Base-by-base conservation (phyloP, 2,888 invertebrate genomes). In the Thereva nobilitata region DNA sequence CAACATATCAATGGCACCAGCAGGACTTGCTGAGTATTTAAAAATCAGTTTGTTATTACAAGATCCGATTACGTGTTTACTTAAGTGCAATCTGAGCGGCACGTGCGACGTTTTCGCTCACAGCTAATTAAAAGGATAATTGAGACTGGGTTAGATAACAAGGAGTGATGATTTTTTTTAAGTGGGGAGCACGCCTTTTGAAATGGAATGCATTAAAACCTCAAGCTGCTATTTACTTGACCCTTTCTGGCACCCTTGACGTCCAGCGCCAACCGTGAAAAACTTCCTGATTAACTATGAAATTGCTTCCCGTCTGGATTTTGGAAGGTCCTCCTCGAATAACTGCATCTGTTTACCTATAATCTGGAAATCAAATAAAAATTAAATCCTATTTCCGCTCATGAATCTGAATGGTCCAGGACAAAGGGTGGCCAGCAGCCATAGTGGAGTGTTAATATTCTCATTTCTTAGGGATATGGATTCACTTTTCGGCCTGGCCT, bases 331-430 rank as follows among this genome's bases (percentile, higher is more conserved):
- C n/a, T 61, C 61, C 61, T 41, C 35, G 45, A 7, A 61, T 61
- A 49, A 55, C n/a, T 55, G 37, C 69, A 69, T 47, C 64, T 69
- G 69, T 67, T 69, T 69, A 68, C 67, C 61, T 45, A 69, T 67
- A 69, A 69, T 69, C 67, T 61, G 61, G 42, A 67, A 68, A 69
- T 69, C 59, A 67, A 69, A 67, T 69, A 67, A 64, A 64, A 69
- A 69, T 69, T 69, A 69, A 69, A 69, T 69, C 69, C 59, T 57
- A 69, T 69, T 69, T 69, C 67, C 69, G 59, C 47, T 50, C 9
- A 38, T 61, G 56, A 61, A 66, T 61, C 12, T 56, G 52, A 68
- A 68, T 68, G 66, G 65, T 66, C 68, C 65, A 53, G 47, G 57
- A 66, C 66, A 66, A 50, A 10, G 35, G 49, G 52, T 35, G 23